These are phyloP conservation scores for Lepidochrysops patricia DNA, from an alignment of 2,888 invertebrate species.

Conservation along the genomic window DNA sequence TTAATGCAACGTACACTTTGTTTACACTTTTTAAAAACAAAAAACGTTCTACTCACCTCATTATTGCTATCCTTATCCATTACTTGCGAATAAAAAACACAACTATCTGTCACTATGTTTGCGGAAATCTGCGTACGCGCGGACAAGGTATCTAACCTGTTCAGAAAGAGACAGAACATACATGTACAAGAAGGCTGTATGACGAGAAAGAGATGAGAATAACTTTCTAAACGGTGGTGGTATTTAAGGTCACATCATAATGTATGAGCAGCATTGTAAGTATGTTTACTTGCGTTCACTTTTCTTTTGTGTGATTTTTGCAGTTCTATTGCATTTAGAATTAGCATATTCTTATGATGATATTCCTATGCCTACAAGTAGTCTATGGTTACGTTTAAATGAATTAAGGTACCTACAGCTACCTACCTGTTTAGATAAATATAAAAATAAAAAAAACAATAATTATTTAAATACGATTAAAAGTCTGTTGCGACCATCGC, in stretches of 20 bases:
- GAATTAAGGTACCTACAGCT: too few species aligned
- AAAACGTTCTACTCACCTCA: conserved; percentile 10
- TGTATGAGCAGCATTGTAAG: neutral
- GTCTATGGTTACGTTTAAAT: too few species aligned
- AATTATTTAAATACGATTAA: too few species aligned
- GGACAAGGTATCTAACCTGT: conserved; percentile 32
- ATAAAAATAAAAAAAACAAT: too few species aligned
- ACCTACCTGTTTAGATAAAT: too few species aligned
- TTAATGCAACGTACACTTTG: neutral
- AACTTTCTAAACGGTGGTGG: conserved; percentile 58
- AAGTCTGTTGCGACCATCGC: too few species aligned
- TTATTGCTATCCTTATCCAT: conserved; percentile 11
- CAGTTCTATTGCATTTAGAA: too few species aligned
- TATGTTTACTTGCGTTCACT: neutral
- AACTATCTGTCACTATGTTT: conserved; percentile 5
- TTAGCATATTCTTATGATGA: too few species aligned
- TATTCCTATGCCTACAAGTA: too few species aligned
- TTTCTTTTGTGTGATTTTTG: neutral
- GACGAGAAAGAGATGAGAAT: conserved; percentile 34
- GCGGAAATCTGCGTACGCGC: conserved; percentile 23
- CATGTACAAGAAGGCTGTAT: neutral
- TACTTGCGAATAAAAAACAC: conserved; percentile 7
- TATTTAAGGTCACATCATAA: conserved; percentile 64
- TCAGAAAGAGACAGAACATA: conserved; percentile 32
- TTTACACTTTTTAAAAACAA: neutral